These are phyloP conservation scores for Conistra vaccinii DNA, from an alignment of 2,888 invertebrate species.

Conservation along the genomic window DNA sequence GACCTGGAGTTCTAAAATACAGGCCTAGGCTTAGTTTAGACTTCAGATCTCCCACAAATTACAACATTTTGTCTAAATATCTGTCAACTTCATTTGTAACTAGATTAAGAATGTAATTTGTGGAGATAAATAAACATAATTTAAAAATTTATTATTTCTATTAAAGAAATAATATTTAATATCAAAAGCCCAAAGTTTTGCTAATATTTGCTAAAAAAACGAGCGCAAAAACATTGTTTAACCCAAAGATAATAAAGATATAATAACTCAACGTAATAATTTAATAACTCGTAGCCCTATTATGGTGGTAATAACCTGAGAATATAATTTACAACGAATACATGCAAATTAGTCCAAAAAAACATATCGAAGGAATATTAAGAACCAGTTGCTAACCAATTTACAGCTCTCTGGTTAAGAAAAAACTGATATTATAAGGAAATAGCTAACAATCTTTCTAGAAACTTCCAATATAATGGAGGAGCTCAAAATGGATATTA, in stretches of 20 bases:
- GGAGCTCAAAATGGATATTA: no score
- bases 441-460: no score
- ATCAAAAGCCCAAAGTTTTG: background rate
- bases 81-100: no score
- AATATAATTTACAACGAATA: slow-evolving; percentile 34
- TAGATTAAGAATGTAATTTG: no score
- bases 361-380: background rate
- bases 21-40: no score
- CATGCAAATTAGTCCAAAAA: slow-evolving; percentile 35
- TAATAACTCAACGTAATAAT: slow-evolving; percentile 3
- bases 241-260: background rate
- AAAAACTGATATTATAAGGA: background rate
- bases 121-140: no score
- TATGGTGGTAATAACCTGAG: slow-evolving; percentile 8
- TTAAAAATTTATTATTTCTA: background rate
- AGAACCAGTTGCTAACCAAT: slow-evolving; percentile 39
- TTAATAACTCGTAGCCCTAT: slow-evolving; percentile 1
- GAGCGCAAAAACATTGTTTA: background rate
- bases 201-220: background rate
- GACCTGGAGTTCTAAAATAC: no score
- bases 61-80: no score
- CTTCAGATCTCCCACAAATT: no score
- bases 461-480: no score
- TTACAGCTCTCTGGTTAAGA: background rate
- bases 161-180: background rate